Percentiles rank a stretch among this genome's conserved stretches.
Evolutionary conservation across 2,797 vertebrate species (phyloP).

Genomic region (Hippopotamyrus pictus): DNA sequence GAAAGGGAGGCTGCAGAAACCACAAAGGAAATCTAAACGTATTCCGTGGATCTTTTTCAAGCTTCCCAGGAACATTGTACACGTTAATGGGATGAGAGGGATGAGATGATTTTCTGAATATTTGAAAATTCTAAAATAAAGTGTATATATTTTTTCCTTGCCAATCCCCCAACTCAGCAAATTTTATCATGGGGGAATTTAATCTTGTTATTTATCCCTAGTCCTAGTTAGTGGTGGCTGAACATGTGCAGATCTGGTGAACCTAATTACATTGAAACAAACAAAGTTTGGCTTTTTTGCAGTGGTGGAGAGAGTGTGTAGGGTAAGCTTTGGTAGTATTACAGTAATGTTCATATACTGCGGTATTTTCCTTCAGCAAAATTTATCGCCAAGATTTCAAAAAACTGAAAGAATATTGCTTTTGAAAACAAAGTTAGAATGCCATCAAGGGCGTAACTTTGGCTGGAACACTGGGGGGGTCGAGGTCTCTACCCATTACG

Average conservation of each 20-base stretch:
- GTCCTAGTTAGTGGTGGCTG: background rate
- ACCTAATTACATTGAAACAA: background rate
- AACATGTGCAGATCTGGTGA: background rate
- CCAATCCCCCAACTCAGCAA: background rate
- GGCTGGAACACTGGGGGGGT: too few relatives aligned
- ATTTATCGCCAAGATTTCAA: background rate
- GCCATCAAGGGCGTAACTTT: background rate
- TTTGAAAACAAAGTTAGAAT: background rate
- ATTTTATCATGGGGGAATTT: background rate
- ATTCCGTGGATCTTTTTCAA: background rate
- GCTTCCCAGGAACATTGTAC: background rate
- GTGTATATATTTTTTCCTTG: background rate
- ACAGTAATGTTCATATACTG: background rate
- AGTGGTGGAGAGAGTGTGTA: background rate
- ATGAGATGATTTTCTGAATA: background rate
- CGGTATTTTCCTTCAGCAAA: background rate
- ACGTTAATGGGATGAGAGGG: background rate
- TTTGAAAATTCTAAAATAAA: background rate
- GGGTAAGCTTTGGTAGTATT: background rate
- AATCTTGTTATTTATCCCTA: background rate
- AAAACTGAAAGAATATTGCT: background rate
- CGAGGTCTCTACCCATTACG: too few relatives aligned
- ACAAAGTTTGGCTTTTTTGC: background rate
- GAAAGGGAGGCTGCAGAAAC: background rate
- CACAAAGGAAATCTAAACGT: background rate